A percentile compares a stretch with the other conserved stretches of the same genome.
Evolutionary conservation across 2,797 vertebrate species (phyloP).

Genomic region (Hirundo rustica): DNA sequence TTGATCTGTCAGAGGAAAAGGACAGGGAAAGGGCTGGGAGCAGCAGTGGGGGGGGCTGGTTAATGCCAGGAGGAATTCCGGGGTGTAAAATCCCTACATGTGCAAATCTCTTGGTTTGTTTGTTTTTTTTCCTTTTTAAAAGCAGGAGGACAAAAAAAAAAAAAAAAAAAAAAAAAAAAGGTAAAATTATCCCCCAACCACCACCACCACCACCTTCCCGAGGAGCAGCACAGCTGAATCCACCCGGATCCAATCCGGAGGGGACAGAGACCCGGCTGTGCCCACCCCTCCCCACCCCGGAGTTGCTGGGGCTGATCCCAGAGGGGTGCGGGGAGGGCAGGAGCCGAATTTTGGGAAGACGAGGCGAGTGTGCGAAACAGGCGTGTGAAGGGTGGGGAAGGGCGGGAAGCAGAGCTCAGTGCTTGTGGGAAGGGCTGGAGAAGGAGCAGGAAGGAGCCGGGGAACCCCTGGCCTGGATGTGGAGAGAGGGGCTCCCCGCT

Average conservation of each 20-base stretch:
- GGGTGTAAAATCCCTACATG: slow-evolving; percentile 62
- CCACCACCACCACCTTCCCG: background rate
- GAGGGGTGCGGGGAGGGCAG: background rate
- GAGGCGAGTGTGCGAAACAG: background rate
- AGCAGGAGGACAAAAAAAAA: background rate
- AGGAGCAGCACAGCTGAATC: background rate
- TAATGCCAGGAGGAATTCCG: slow-evolving; percentile 18
- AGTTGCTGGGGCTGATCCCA: background rate
- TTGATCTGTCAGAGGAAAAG: slow-evolving; percentile 36
- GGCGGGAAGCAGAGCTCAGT: background rate
- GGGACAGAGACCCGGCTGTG: background rate
- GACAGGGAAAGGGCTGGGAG: background rate
- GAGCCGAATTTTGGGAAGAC: background rate
- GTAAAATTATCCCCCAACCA: background rate
- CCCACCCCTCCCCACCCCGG: background rate
- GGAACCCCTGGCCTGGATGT: background rate
- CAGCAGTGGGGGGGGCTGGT: background rate
- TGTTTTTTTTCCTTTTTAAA: background rate
- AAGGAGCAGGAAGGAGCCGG: background rate
- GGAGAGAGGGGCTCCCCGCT: background rate
- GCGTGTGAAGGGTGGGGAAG: background rate
- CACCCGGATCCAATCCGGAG: background rate
- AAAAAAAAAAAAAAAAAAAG: background rate
- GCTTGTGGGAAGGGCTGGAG: background rate
- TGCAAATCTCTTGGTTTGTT: slow-evolving; percentile 52